A percentile compares a stretch with the other conserved stretches of the same genome.
Evolutionary conservation across 1,140 invertebrate species (phyloP).

Genomic region (Achroia grisella): DNA sequence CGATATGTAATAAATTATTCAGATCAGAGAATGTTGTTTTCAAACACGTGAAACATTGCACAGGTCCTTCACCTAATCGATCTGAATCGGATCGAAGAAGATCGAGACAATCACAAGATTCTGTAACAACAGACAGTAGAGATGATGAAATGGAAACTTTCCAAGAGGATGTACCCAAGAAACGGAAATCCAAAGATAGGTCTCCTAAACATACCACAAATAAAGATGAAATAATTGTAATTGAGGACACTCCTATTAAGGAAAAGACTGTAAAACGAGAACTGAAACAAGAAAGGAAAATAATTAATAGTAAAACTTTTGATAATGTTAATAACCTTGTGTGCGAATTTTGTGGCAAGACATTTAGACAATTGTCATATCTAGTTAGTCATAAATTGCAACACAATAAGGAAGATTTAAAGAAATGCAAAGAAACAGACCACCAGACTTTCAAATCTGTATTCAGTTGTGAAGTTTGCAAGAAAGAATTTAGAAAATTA

Average conservation of each 20-base stretch:
- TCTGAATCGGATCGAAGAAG: conserved; percentile 52
- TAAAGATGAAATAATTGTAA: conserved; percentile 39
- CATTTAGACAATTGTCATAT: conserved; percentile 67
- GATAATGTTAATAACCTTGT: conserved; percentile 34
- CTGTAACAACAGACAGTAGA: conserved; percentile 35
- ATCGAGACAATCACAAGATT: conserved; percentile 43
- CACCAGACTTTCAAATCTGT: conserved; percentile 30
- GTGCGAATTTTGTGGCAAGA: conserved; percentile 68
- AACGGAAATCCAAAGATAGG: conserved; percentile 40
- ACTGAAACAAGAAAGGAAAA: conserved; percentile 16
- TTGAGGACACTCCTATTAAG: conserved; percentile 49
- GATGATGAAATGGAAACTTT: conserved; percentile 25
- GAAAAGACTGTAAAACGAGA: conserved; percentile 24
- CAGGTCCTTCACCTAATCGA: conserved; percentile 56
- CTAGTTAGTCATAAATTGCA: conserved; percentile 60
- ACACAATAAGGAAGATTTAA: conserved; percentile 41
- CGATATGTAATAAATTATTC: conserved; percentile 68
- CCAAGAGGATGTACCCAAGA: conserved; percentile 18
- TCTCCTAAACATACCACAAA: conserved; percentile 15
- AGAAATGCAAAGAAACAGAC: conserved; percentile 33
- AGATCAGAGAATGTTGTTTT: conserved; percentile 68
- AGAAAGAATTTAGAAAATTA: conserved; percentile 66
- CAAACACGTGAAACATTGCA: conserved; percentile 72
- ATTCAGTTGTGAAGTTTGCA: conserved; percentile 66
- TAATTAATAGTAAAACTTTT: conserved; percentile 26